Evolutionary conservation across 1,140 invertebrate genomes (phyloP), one percentile per base, ranked within the genome.

Genomic region (Mamestra configurata): DNA sequence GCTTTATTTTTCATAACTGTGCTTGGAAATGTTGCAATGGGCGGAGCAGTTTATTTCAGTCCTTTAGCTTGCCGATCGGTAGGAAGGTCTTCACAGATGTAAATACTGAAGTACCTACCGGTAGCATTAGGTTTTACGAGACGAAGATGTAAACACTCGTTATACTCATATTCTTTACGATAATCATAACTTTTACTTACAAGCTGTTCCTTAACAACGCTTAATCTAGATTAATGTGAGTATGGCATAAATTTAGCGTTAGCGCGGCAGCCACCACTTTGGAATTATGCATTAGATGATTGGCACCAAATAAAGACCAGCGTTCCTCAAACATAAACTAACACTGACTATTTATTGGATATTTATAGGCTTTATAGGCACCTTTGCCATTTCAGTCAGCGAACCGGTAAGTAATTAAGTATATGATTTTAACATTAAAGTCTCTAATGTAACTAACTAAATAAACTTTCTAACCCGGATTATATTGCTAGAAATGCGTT

Each of bases 281-380:
- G 75, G 81, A n/a, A 88, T 87, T 89, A 89, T 88, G 84, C 88
- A 89, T 85, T 88, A 87, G 79, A 84, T 55, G 61, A 20, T 59
- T 82, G 68, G 79, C 77, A 73, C 80, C 84, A 43, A 57, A 40
- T 59, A 27, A 35, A 13, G 20, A 13, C 22, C 71, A 75, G 53
- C 20, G 53, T 43, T 75, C 59, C 71, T 75, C 71, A 75, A 75
- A 59, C 35, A 75, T 61, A 61, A 59, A 24, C 55, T 59, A 31
- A 59, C 10, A 31, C 24, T 5, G 5, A 59, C 22, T 22, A 53
- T 53, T 53, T 18, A n/a, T 18, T 35, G 35, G 15, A 6, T 64
- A n/a, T 57, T 57, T 57, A 24, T 24, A 24, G 24, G n/a, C 51
- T 55, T 55, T 55, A 59, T 59, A 35, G 31, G 15, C 27, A 51